Evolutionary conservation across 2,888 invertebrate species (phyloP).

Genomic region (Dioctria rufipes): DNA sequence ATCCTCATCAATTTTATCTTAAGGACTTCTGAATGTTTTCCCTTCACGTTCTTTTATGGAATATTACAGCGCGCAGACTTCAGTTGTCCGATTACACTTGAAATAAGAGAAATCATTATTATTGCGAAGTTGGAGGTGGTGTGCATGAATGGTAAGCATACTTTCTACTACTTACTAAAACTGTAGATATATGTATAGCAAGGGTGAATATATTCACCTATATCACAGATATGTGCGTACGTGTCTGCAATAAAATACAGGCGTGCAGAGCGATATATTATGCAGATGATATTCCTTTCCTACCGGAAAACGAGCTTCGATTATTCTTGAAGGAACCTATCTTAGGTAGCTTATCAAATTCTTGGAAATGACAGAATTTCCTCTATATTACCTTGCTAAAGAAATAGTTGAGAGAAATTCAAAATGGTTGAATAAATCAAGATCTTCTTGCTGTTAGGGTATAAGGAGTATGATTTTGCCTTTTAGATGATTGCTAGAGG

Average conservation of each 20-base stretch:
- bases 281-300: slow-evolving; percentile 10
- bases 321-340: slow-evolving; percentile 1
- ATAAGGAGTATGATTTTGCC: not conserved
- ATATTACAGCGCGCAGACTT: not conserved
- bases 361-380: slow-evolving; percentile 10
- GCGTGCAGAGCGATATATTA: slow-evolving; percentile 43
- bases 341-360: slow-evolving; percentile 2
- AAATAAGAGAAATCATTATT: not conserved
- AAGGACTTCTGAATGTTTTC: slow-evolving; percentile 27
- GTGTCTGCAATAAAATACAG: slow-evolving; percentile 51
- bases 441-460: not conserved
- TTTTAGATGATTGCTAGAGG: not conserved
- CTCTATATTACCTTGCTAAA: not conserved
- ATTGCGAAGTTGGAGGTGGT: too few species aligned
- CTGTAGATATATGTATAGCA: not conserved
- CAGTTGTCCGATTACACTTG: slow-evolving; percentile 39
- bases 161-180: too few species aligned
- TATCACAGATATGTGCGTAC: slow-evolving; percentile 41
- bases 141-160: too few species aligned
- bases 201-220: slow-evolving; percentile 10
- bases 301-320: not conserved
- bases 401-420: not conserved
- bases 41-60: not conserved
- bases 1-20: slow-evolving; percentile 46
- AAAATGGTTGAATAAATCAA: not conserved